Evolutionary conservation across 2,797 vertebrate genomes (phyloP).

Genomic region (Phalanger gymnotis): DNA sequence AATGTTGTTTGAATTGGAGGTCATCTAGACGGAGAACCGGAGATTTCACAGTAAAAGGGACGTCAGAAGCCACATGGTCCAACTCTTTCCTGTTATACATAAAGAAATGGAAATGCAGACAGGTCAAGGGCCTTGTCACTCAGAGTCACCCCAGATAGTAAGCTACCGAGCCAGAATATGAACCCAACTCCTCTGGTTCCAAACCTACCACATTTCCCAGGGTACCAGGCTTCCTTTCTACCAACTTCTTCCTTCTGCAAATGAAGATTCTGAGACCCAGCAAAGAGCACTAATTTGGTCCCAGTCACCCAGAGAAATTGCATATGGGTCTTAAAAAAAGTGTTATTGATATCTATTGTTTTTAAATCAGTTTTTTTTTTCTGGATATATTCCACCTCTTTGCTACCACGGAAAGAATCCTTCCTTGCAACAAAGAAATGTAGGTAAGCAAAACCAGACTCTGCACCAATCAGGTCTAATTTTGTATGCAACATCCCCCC

Average conservation of each 20-base stretch:
- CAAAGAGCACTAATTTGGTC: not conserved
- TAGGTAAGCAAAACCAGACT: not conserved
- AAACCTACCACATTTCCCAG: not conserved
- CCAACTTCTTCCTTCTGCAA: not conserved
- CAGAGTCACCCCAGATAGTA: not conserved
- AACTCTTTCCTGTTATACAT: not conserved
- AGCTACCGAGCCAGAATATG: not conserved
- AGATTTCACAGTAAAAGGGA: not conserved
- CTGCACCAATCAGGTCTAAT: not conserved
- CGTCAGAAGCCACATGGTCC: not conserved
- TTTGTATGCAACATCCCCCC: not conserved
- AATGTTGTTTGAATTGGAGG: not conserved
- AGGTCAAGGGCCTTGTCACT: not conserved
- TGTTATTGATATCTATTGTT: not conserved
- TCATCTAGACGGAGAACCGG: not conserved
- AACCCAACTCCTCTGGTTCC: not conserved
- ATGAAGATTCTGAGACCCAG: not conserved
- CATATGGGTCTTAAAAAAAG: not conserved
- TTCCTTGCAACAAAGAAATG: not conserved
- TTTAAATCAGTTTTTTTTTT: not conserved
- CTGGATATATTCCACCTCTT: not conserved
- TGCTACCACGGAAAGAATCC: not conserved
- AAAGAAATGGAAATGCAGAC: not conserved
- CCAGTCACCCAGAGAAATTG: not conserved
- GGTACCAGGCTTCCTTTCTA: not conserved